Evolutionary conservation across 2,888 invertebrate species (phyloP).

Genomic region (Limnephilus marmoratus): DNA sequence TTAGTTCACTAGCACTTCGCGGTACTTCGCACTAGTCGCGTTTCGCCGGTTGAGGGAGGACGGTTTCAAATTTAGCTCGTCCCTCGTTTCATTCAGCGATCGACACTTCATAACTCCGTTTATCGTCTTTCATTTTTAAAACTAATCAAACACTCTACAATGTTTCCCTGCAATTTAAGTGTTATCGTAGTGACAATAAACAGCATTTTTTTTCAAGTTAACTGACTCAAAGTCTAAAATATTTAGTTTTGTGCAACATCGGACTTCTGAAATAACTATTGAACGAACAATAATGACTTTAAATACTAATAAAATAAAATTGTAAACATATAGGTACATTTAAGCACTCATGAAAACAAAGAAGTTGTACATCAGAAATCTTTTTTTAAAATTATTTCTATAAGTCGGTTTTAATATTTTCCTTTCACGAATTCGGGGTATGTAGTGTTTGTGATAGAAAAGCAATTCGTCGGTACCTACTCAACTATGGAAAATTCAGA

Average conservation of each 20-base stretch:
- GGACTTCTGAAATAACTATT: not conserved
- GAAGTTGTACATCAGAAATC: too few species aligned
- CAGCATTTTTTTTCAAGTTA: not conserved
- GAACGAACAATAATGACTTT: not conserved
- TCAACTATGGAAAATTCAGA: slow-evolving; percentile 61
- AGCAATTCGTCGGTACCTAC: not conserved
- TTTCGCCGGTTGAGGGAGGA: slow-evolving; percentile 35
- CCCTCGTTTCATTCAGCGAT: not conserved
- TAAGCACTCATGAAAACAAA: not conserved
- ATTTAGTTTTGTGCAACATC: not conserved
- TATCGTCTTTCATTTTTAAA: not conserved
- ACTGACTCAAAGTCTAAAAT: not conserved
- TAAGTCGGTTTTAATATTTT: not conserved
- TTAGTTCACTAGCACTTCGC: not conserved
- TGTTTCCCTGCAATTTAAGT: not conserved
- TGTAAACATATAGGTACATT: not conserved
- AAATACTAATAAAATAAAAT: not conserved
- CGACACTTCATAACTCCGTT: not conserved
- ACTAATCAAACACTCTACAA: not conserved
- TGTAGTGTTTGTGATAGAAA: not conserved
- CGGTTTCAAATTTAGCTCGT: not conserved
- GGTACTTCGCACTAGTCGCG: not conserved
- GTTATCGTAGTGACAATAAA: not conserved
- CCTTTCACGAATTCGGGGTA: not conserved
- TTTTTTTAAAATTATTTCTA: too few species aligned